Evolutionary conservation across 2,797 vertebrate species (phyloP).

Genomic region (Lepus oiostolus): DNA sequence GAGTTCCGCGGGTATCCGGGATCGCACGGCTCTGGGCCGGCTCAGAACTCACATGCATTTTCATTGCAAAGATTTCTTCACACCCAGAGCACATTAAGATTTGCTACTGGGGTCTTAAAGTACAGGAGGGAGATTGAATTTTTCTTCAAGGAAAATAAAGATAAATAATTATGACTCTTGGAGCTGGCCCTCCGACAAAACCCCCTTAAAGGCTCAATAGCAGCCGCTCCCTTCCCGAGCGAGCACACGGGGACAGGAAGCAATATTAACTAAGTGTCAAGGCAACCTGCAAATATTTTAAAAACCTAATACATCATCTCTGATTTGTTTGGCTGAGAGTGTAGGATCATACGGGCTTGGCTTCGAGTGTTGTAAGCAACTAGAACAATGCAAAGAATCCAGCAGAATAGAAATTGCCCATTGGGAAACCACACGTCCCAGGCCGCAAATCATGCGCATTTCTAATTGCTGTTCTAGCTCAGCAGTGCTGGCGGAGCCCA

Average conservation of each 20-base stretch:
- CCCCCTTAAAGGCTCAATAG: conserved; percentile 45
- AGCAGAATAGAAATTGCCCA: background rate
- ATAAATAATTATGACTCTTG: conserved; percentile 75
- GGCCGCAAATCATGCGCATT: conserved; percentile 58
- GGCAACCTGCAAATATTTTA: conserved; percentile 77
- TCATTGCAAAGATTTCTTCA: conserved; percentile 50
- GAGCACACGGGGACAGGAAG: conserved; percentile 60
- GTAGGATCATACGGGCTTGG: conserved; percentile 64
- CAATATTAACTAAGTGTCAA: conserved; percentile 75
- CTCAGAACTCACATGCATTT: background rate
- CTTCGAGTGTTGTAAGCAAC: conserved; percentile 79
- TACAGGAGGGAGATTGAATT: conserved; percentile 70
- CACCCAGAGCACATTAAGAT: conserved; percentile 27
- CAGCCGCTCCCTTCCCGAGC: conserved; percentile 44
- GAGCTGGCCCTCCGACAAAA: conserved; percentile 75
- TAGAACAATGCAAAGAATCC: conserved; percentile 79
- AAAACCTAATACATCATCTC: conserved; percentile 80
- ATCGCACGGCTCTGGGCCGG: background rate
- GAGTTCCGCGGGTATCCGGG: background rate
- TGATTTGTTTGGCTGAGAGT: conserved; percentile 76
- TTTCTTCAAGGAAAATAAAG: conserved; percentile 82
- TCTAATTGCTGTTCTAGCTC: conserved; percentile 68
- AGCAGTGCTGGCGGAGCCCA: background rate
- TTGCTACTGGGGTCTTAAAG: conserved; percentile 25
- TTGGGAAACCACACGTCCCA: conserved; percentile 70